phyloP scores from a whole-genome alignment of 92 coral and sea anemone species.

The Parazoanthus swiftii region DNA sequence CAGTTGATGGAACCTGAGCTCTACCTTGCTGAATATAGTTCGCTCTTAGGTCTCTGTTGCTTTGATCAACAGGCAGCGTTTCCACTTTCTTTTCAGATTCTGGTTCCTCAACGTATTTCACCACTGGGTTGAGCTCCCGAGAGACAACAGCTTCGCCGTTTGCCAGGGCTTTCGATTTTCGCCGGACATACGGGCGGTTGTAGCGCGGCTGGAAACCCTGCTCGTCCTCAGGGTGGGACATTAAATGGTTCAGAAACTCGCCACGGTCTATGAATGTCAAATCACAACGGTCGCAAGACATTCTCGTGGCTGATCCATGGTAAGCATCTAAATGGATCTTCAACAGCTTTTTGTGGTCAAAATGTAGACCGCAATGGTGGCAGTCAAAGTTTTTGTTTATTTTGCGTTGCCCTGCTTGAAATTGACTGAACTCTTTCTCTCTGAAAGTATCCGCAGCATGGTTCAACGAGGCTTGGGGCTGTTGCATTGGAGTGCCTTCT shows the following conservation, averaged over 20 bases:
- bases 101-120: conserved; percentile 6
- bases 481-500: conserved; percentile 1
- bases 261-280: conserved; percentile 68
- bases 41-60: background rate
- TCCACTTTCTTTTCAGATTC: conserved; percentile 10
- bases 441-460: background rate
- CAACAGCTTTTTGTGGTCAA: conserved; percentile 83
- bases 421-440: conserved; percentile 37
- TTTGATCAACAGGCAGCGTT: background rate
- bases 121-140: conserved; percentile 55
- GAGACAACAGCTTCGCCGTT: conserved; percentile 57
- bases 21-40: background rate
- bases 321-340: conserved; percentile 89
- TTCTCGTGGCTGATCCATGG: conserved; percentile 71
- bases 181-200: conserved; percentile 44
- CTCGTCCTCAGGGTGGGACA: conserved; percentile 75
- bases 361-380: conserved; percentile 76
- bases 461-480: background rate
- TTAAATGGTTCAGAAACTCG: conserved; percentile 76
- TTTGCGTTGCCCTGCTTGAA: conserved; percentile 66
- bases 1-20: background rate
- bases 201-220: conserved; percentile 40
- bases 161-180: conserved; percentile 37
- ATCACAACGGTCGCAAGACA: conserved; percentile 75
- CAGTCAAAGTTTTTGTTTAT: conserved; percentile 66